Conservation (phyloP, 2,888 invertebrate genomes). For the Caradrina kadenii region DNA sequence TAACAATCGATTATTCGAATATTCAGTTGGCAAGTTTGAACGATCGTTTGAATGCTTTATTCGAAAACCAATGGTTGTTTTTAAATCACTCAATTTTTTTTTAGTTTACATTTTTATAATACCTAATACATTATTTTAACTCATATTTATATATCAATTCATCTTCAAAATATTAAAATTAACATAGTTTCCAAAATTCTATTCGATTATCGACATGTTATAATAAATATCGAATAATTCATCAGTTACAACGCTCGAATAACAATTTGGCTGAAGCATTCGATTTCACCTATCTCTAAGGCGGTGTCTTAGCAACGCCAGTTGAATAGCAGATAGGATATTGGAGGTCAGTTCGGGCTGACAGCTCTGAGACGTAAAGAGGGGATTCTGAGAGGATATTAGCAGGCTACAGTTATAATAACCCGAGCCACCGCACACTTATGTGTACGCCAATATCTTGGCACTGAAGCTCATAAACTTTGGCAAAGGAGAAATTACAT, state of each 20-base stretch:
- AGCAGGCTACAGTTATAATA: slow-evolving; percentile 56
- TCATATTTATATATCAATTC: no score
- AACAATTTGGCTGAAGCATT: slow-evolving; percentile 12
- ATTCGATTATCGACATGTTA: not conserved
- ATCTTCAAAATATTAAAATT: no score
- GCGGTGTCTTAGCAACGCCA: slow-evolving; percentile 37
- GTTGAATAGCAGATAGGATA: slow-evolving; percentile 57
- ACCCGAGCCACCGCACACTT: slow-evolving; percentile 27
- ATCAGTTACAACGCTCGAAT: slow-evolving; percentile 4
- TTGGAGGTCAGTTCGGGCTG: slow-evolving; percentile 57
- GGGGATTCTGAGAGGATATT: slow-evolving; percentile 59
- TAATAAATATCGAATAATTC: not conserved
- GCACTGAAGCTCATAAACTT: slow-evolving; percentile 23
- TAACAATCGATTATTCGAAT: slow-evolving; percentile 17
- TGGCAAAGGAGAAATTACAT: slow-evolving; percentile 41
- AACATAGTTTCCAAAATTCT: no score
- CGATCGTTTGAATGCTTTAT: not conserved
- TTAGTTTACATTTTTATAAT: no score
- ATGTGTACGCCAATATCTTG: slow-evolving; percentile 38
- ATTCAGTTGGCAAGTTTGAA: not conserved
- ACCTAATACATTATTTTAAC: no score
- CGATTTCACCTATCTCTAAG: slow-evolving; percentile 17
- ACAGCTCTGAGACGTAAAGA: slow-evolving; percentile 62
- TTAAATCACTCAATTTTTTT: not conserved
- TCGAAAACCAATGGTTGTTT: not conserved